Percentiles rank a stretch among this genome's conserved stretches.
These are phyloP conservation scores for Hoplostethus mediterraneus DNA, from an alignment of 2,797 vertebrate species.

Conservation along the genomic window DNA sequence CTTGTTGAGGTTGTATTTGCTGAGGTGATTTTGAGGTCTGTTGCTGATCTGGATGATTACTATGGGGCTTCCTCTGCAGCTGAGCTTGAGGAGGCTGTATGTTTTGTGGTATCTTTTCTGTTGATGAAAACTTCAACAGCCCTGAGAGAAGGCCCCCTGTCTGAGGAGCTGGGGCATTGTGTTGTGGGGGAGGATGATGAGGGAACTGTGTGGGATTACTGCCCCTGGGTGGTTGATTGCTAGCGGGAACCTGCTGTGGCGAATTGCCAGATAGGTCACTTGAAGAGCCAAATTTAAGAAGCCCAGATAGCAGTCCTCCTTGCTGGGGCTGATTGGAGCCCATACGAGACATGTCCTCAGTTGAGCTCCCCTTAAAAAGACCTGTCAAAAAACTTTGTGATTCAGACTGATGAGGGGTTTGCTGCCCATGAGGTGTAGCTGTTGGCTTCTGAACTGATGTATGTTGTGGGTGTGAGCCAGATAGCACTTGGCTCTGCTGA, in stretches of 20 bases:
- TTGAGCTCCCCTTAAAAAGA: slow-evolving; percentile 75
- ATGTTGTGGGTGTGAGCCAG: slow-evolving; percentile 42
- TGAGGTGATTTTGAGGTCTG: slow-evolving; percentile 38
- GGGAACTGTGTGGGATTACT: slow-evolving; percentile 50
- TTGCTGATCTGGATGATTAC: slow-evolving; percentile 44
- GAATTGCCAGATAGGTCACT: slow-evolving; percentile 67
- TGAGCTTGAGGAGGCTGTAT: slow-evolving; percentile 44
- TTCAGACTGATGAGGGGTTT: slow-evolving; percentile 65
- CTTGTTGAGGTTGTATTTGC: slow-evolving; percentile 67
- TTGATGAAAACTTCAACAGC: slow-evolving; percentile 84
- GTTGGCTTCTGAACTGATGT: slow-evolving; percentile 52
- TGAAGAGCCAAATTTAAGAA: slow-evolving; percentile 82
- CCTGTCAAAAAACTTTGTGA: slow-evolving; percentile 73
- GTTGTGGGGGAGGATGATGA: slow-evolving; percentile 52
- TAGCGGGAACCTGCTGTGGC: slow-evolving; percentile 52
- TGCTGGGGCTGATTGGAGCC: slow-evolving; percentile 72
- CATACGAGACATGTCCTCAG: slow-evolving; percentile 56
- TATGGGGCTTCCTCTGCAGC: slow-evolving; percentile 37
- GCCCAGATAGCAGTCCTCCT: slow-evolving; percentile 82
- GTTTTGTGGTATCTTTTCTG: slow-evolving; percentile 76
- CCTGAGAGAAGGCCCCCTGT: slow-evolving; percentile 78
- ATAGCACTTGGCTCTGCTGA: slow-evolving; percentile 49
- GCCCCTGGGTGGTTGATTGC: slow-evolving; percentile 55
- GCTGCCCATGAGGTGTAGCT: slow-evolving; percentile 38
- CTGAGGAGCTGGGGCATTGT: slow-evolving; percentile 60